Conservation (phyloP, 2,797 vertebrate genomes). For the Coregonus ussuriensis region DNA sequence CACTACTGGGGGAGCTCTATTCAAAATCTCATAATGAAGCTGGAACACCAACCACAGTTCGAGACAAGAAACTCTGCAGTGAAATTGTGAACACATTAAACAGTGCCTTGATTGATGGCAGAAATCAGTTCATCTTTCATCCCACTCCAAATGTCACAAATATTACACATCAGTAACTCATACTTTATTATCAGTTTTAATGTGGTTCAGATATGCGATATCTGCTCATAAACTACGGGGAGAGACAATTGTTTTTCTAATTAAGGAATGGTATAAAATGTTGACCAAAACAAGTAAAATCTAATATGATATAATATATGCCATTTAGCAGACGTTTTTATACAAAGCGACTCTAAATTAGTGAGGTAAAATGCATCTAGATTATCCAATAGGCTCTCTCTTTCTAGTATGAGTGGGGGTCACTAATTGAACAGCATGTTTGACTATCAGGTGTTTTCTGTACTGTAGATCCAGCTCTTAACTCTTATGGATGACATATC, state of each 20-base stretch:
- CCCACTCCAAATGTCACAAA: slow-evolving; percentile 14
- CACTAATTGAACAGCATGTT: not conserved
- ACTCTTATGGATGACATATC: not conserved
- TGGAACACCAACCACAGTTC: not conserved
- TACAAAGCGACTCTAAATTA: not conserved
- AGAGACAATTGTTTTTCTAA: not conserved
- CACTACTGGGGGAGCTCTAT: not conserved
- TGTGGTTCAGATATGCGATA: not conserved
- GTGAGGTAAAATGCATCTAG: not conserved
- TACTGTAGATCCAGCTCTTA: not conserved
- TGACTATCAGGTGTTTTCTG: not conserved
- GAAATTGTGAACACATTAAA: slow-evolving; percentile 26
- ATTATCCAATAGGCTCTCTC: not conserved
- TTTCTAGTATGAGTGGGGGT: not conserved
- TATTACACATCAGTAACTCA: slow-evolving; percentile 5
- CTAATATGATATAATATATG: no score
- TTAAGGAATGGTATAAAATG: not conserved
- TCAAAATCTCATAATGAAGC: slow-evolving; percentile 24
- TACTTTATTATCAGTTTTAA: not conserved
- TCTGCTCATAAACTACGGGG: not conserved
- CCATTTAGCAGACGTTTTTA: no score
- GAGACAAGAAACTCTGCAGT: not conserved
- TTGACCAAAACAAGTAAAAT: not conserved
- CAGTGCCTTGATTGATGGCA: slow-evolving; percentile 14
- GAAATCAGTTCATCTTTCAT: slow-evolving; percentile 20